Base-by-base conservation (phyloP, 2,888 invertebrate species). In the Dendrolimus houi region DNA sequence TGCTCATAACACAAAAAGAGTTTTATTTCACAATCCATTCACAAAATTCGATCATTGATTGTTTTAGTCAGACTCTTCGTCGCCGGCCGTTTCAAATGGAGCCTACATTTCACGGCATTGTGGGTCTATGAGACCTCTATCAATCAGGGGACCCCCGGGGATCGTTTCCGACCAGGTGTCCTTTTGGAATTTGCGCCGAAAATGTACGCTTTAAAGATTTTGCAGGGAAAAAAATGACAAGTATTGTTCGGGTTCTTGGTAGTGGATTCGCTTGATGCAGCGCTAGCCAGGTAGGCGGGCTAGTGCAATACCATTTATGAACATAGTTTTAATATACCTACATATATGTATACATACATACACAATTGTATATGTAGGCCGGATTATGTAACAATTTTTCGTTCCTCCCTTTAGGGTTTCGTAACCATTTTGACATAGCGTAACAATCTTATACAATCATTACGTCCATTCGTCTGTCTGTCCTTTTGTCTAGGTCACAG, bases 111-210 rank as follows among this genome's bases (percentile, higher is more conserved):
- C 82, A 72, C 72, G 70, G 75, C 71, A 80, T 81, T 81, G 69
- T 78, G 74, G 74, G 75, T 75, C 76, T 75, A 71, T 74, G 80
- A 79, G 81, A 77, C 85, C 81, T 83, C 83, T 83, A 87, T 88
- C 88, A 87, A 87, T 87, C 89, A 88, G 63, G 64, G 80, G 85
- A 84, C 87, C 90, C 90, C 89, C 81, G 84, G 85, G 89, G 88
- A 73, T 76, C 81, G 81, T 86, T 89, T 90, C 89, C 89, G 89
- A 87, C 89, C 90, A 90, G 89, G 90, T 90, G 89, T 85, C 78
- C 81, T 80, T 85, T 81, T 83, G 90, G 87, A 87, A 88, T 89
- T 87, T 83, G 86, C 77, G 74, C 82, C 86, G 85, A 87, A 85
- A 86, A 84, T 86, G 79, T 84, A 81, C 82, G 85, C 82, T 85